Base-by-base conservation (phyloP, 2,888 invertebrate genomes). In the Eucera pruinosa region DNA sequence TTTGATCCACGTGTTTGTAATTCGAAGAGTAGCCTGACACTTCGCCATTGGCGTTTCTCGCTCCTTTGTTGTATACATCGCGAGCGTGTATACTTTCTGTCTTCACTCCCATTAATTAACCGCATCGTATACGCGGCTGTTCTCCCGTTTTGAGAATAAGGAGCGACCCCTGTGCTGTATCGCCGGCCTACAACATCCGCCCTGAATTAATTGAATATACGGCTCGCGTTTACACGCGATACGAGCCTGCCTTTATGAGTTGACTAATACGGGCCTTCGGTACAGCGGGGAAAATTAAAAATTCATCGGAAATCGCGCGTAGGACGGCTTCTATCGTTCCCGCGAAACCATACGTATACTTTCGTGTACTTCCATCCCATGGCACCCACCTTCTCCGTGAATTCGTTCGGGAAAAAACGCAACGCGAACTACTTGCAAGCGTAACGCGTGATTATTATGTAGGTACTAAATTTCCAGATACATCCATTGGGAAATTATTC, bases 131-230 rank as follows among this genome's bases (percentile, higher is more conserved):
- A 86, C 80, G 75, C 75, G 75, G 68, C 52, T 70, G 70, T 55
- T 81, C 82, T 82, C 74, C 73, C 55, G 80, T 86, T 86, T 86
- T 58, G 81, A 86, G 86, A 84, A 81, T 67, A 67, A 84, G 84
- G 68, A 80, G 72, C 78, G 81, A 80, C 74, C 83, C 83, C 64
- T 55, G 72, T 72, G 61, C 71, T 76, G 70, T 83, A 80, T 76
- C 79, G 84, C 61, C 69, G 65, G 65, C 74, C 78, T 68, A 79
- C 86, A 86, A 86, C 87, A 85, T 86, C 86, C 86, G 86, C 77
- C 77, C 70, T 86, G 86, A 70, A 87, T 86, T 86, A 86, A 86
- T 86, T 84, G 85, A 84, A 84, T 85, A 81, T 58, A 74, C 61
- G 52, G 52, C 47, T 76, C 69, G 79, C 77, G 66, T 86, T 81